Percentiles rank a stretch among this genome's conserved stretches.
Evolutionary conservation across 2,113 vertebrate species (phyloP).

Genomic region (Eonycteris spelaea): DNA sequence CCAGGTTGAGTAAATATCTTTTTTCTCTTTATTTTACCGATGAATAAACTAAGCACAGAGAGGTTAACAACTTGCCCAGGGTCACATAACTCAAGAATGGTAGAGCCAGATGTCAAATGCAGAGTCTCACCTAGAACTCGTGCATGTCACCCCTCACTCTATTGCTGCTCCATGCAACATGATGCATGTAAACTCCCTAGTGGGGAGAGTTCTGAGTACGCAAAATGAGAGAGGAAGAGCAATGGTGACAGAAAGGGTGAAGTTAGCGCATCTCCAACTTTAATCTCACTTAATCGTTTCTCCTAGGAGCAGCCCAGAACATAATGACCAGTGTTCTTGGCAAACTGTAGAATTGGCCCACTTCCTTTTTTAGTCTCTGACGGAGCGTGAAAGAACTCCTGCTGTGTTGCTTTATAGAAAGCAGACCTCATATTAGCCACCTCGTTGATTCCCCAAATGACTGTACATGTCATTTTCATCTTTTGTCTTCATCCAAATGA

Average conservation of each 20-base stretch:
- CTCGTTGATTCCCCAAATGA: background rate
- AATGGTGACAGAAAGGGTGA: background rate
- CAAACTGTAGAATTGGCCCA: background rate
- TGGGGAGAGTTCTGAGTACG: background rate
- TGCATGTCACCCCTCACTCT: background rate
- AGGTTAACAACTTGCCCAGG: background rate
- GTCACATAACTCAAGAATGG: background rate
- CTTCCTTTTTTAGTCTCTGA: background rate
- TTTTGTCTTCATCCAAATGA: background rate
- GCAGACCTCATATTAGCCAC: background rate
- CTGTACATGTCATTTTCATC: background rate
- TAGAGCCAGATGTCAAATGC: background rate
- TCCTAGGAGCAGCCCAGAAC: background rate
- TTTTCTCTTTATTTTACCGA: background rate
- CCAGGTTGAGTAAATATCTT: background rate
- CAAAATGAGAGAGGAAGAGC: background rate
- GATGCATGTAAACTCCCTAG: background rate
- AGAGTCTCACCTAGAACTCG: background rate
- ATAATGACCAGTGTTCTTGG: background rate
- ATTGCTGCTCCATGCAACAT: background rate
- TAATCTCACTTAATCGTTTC: background rate
- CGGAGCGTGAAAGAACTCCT: background rate
- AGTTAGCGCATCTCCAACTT: background rate
- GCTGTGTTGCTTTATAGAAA: background rate
- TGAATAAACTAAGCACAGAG: background rate